Evolutionary conservation across 2,888 invertebrate genomes (phyloP).

Genomic region (Volucella bombylans): DNA sequence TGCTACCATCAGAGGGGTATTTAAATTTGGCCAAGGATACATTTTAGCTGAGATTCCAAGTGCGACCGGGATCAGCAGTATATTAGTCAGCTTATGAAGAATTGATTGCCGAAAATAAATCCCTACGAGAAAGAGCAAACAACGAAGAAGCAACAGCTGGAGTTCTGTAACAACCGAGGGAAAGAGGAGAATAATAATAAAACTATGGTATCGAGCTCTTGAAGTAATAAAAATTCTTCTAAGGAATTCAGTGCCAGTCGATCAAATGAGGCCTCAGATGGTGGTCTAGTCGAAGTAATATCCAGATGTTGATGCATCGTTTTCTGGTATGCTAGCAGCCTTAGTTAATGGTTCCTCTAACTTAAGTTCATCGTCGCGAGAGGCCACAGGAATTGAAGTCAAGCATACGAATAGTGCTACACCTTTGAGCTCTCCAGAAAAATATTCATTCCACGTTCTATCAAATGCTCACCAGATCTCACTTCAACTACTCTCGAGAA

Average conservation of each 20-base stretch:
- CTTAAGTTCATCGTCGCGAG: slow-evolving; percentile 44
- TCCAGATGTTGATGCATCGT: slow-evolving; percentile 73
- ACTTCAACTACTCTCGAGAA: slow-evolving; percentile 64
- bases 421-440: slow-evolving; percentile 66
- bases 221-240: slow-evolving; percentile 7
- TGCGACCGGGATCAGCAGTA: slow-evolving; percentile 97
- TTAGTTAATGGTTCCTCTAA: slow-evolving; percentile 64
- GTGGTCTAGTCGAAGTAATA: slow-evolving; percentile 51
- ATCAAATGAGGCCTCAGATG: slow-evolving; percentile 21
- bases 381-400: slow-evolving; percentile 25
- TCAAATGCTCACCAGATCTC: slow-evolving; percentile 84
- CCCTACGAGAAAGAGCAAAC: slow-evolving; percentile 39
- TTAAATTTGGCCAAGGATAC: slow-evolving; percentile 92
- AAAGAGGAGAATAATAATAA: slow-evolving; percentile 27
- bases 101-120: slow-evolving; percentile 88
- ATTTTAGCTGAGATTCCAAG: slow-evolving; percentile 89
- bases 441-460: slow-evolving; percentile 79
- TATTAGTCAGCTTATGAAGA: slow-evolving; percentile 92
- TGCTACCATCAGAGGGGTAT: slow-evolving; percentile 95
- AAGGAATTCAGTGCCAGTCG: slow-evolving; percentile 27
- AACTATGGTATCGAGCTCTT: slow-evolving; percentile 1
- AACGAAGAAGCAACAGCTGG: slow-evolving; percentile 37
- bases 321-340: slow-evolving; percentile 73
- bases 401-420: slow-evolving; percentile 53
- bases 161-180: slow-evolving; percentile 8